Percentiles rank a stretch among this genome's conserved stretches.
Evolutionary conservation across 1,140 invertebrate species (phyloP).

Genomic region (Sarcophaga bullata): DNA sequence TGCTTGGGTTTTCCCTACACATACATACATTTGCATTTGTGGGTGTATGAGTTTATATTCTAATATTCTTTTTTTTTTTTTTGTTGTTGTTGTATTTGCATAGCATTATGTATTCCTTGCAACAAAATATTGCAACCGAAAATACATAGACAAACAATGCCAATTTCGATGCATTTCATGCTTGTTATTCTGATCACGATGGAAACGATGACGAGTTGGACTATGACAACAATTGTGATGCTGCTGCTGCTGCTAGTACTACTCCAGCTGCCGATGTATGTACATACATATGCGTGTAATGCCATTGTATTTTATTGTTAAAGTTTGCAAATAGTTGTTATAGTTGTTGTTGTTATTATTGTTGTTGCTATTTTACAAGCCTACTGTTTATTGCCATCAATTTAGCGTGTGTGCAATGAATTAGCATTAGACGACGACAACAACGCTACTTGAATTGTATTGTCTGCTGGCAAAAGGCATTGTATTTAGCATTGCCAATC

Average conservation of each 20-base stretch:
- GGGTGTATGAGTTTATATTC: no score
- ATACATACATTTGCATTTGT: no score
- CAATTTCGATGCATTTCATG: slow-evolving; percentile 14
- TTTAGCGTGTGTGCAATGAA: slow-evolving; percentile 13
- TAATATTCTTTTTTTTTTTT: no score
- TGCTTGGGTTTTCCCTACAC: no score
- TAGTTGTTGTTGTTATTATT: background rate
- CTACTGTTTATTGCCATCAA: slow-evolving; percentile 18
- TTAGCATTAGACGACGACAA: background rate
- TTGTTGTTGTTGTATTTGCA: no score
- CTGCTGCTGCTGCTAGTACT: background rate
- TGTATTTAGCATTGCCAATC: no score
- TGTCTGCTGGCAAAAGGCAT: no score
- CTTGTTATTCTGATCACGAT: slow-evolving; percentile 6
- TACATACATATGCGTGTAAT: background rate
- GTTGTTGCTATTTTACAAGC: slow-evolving; percentile 1
- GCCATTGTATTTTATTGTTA: background rate
- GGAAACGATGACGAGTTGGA: background rate
- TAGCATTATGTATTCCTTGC: background rate
- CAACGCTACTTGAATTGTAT: no score
- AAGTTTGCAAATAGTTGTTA: background rate
- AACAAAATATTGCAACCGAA: background rate
- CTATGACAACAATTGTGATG: background rate
- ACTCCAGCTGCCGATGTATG: no score
- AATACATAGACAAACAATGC: slow-evolving; percentile 4